Evolutionary conservation across 2,113 vertebrate species (phyloP).

Genomic region (Procavia capensis): DNA sequence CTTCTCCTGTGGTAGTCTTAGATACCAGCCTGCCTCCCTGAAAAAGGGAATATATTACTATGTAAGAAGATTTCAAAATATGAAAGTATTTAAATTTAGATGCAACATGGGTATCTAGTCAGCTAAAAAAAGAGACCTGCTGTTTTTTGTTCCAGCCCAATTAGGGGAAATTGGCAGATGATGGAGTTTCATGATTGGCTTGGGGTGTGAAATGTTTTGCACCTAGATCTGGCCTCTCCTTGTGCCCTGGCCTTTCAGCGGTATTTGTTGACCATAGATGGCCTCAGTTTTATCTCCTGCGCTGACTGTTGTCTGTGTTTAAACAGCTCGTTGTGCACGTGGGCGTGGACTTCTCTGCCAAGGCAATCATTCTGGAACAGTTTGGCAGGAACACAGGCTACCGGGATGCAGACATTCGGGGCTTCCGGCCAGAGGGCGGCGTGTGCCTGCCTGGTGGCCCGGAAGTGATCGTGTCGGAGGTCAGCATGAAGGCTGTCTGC

Average conservation of each 20-base stretch:
- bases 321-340: slow-evolving; percentile 89
- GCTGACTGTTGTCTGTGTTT: neutral
- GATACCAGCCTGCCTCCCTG: neutral
- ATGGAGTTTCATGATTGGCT: neutral
- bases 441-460: slow-evolving; percentile 89
- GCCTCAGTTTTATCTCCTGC: slow-evolving; percentile 54
- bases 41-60: neutral
- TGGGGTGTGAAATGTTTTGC: neutral
- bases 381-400: slow-evolving; percentile 91
- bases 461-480: slow-evolving; percentile 87
- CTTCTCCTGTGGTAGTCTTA: neutral
- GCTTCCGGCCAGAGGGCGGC: slow-evolving; percentile 85
- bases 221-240: neutral
- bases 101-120: no score
- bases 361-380: slow-evolving; percentile 89
- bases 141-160: neutral
- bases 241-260: neutral
- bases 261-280: neutral
- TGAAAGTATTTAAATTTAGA: neutral
- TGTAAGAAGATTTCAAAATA: neutral
- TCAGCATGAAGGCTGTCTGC: slow-evolving; percentile 88
- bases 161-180: neutral
- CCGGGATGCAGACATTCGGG: slow-evolving; percentile 87
- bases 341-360: slow-evolving; percentile 86
- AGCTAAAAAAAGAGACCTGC: neutral